Base-by-base conservation (phyloP, 30 jellyfish, hydroid and myxozoan species). In the Aurelia sp. region DNA sequence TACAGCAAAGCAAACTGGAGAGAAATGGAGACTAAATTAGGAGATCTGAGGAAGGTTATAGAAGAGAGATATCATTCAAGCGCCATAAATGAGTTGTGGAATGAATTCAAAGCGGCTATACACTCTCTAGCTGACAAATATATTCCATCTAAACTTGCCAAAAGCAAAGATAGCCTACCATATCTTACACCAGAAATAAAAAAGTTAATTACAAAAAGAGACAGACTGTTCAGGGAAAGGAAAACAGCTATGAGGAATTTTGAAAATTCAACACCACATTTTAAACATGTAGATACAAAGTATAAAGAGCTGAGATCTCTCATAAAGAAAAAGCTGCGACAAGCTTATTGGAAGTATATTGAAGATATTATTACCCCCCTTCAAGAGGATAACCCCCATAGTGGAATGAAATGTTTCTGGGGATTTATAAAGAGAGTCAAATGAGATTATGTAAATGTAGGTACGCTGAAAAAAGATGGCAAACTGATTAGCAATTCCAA, bases 1-100 rank as follows among this genome's bases (percentile, higher is more conserved):
- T 70, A 70, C 62, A 31, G 80, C 80, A 70, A n/a, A 27, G 80
- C 80, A 9, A 19, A 70, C 60, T 70, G 80, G 80, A 40, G 21
- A 4, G 62, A 40, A 11, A 17, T 40, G 47, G 80, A 31, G 30
- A 27, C 16, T 30, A 70, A 70, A 70, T 8, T 70, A 6, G 62
- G 52, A 20, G 62, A 70, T 17, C 62, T 40, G 30, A 48, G 33
- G 60, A 70, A 70, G 30, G 61, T 18, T 8, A 18, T 70, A 27
- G 33, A 20, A 15, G 62, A 37, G 33, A 31, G 52, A 22, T 31
- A 23, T 27, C 62, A 70, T 18, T 70, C 80, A 18, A 19, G 30
- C 35, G 3, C 62, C 41, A 18, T 40, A 6, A 48, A 3, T 27
- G 80, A 70, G 33, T 15, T 70, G 80, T 70, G 80, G 80, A 48